Evolutionary conservation across 2,888 invertebrate genomes (phyloP).

Genomic region (Atherix ibis): DNA sequence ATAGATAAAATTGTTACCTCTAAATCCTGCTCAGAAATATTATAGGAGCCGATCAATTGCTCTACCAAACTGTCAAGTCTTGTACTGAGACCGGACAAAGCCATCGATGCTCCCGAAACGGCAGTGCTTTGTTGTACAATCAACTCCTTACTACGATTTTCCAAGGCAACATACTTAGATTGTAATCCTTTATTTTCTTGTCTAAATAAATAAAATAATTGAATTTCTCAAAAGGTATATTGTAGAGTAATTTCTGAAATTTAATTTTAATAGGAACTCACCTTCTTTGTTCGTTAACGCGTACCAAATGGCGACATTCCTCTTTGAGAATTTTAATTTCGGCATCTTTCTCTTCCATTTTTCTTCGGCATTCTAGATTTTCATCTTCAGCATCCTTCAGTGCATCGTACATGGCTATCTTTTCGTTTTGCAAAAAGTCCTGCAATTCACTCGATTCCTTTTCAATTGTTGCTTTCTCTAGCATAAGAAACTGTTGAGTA

Average conservation of each 20-base stretch:
- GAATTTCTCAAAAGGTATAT: constrained; percentile 1
- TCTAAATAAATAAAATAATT: constrained; percentile 22
- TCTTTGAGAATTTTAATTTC: constrained; percentile 49
- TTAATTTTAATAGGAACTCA: constrained; percentile 26
- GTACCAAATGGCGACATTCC: constrained; percentile 61
- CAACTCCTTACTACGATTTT: constrained; percentile 45
- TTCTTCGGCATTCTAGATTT: constrained; percentile 23
- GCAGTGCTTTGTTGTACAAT: constrained; percentile 52
- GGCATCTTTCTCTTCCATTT: constrained; percentile 35
- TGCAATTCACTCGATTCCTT: constrained; percentile 68
- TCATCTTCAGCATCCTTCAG: constrained; percentile 56
- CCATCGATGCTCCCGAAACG: constrained; percentile 51
- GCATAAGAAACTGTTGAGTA: constrained; percentile 48
- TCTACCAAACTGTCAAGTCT: constrained; percentile 55
- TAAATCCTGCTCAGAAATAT: constrained; percentile 56
- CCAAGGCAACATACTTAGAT: constrained; percentile 45
- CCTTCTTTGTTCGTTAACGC: constrained; percentile 65
- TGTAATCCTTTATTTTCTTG: constrained; percentile 51
- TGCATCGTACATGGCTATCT: constrained; percentile 61
- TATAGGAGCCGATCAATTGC: constrained; percentile 54
- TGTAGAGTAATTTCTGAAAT: constrained; percentile 1
- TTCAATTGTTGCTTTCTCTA: constrained; percentile 63
- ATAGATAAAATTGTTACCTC: no score
- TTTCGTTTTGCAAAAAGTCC: constrained; percentile 77
- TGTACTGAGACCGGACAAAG: constrained; percentile 49